Conservation (phyloP, 2,888 invertebrate species). For the Proisotoma minuta region DNA sequence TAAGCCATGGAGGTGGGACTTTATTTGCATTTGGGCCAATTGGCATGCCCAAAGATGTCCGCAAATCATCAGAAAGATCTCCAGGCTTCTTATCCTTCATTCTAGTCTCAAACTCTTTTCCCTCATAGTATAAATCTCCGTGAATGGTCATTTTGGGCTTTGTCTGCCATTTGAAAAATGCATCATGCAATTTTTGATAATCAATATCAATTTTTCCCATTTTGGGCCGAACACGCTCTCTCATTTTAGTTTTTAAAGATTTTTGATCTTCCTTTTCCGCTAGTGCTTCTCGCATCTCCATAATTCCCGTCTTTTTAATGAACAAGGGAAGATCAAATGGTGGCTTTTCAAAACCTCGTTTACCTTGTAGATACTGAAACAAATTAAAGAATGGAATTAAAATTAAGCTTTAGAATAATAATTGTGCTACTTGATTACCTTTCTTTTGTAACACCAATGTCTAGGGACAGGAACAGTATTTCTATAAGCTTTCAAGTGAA, state of each 20-base stretch:
- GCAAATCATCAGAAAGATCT: slow-evolving; percentile 88
- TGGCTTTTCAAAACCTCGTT: slow-evolving; percentile 97
- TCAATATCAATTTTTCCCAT: slow-evolving; percentile 99
- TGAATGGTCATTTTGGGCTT: slow-evolving; percentile 99
- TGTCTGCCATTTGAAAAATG: slow-evolving; percentile 98
- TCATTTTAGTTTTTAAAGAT: slow-evolving; percentile 92
- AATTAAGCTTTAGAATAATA: neutral
- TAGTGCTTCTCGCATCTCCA: slow-evolving; percentile 97
- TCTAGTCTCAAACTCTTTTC: slow-evolving; percentile 96
- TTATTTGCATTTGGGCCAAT: slow-evolving; percentile 88
- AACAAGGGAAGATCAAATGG: slow-evolving; percentile 98
- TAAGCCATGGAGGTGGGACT: slow-evolving; percentile 90
- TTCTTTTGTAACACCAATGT: slow-evolving; percentile 97
- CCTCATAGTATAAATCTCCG: slow-evolving; percentile 97
- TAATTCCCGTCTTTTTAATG: slow-evolving; percentile 98
- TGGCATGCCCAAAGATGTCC: slow-evolving; percentile 97
- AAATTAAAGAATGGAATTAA: neutral
- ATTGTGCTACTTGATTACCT: slow-evolving; percentile 58
- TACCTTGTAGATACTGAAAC: slow-evolving; percentile 77
- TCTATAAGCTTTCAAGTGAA: slow-evolving; percentile 92
- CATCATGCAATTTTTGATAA: slow-evolving; percentile 98
- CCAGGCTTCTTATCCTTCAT: slow-evolving; percentile 98
- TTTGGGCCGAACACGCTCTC: slow-evolving; percentile 93
- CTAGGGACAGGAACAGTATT: slow-evolving; percentile 98
- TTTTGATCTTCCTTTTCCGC: slow-evolving; percentile 96